Evolutionary conservation across 2,113 vertebrate species (phyloP).

Genomic region (Nothoprocta perdicaria): DNA sequence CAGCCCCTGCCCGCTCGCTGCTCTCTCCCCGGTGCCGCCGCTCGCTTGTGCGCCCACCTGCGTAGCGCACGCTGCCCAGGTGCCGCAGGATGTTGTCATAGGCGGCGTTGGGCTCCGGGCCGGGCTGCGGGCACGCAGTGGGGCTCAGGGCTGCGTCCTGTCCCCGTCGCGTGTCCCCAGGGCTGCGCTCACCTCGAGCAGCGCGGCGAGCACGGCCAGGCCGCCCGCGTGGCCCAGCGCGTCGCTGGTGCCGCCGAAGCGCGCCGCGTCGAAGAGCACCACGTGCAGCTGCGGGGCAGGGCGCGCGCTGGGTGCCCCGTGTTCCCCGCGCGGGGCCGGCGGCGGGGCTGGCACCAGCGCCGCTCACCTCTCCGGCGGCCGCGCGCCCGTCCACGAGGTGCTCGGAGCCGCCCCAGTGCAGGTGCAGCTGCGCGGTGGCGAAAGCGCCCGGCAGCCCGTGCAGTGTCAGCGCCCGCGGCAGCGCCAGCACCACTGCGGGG

Average conservation of each 20-base stretch:
- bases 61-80: slow-evolving; percentile 81
- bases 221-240: slow-evolving; percentile 81
- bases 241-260: slow-evolving; percentile 78
- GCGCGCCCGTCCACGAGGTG: slow-evolving; percentile 66
- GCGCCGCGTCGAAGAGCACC: slow-evolving; percentile 88
- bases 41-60: slow-evolving; percentile 73
- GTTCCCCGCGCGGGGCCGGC: too few species aligned
- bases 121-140: slow-evolving; percentile 69
- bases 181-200: slow-evolving; percentile 80
- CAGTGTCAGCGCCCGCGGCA: too few species aligned
- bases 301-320: too few species aligned
- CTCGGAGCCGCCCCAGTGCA: too few species aligned
- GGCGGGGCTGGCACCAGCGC: too few species aligned
- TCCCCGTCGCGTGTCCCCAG: too few species aligned
- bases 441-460: too few species aligned
- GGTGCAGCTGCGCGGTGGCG: too few species aligned
- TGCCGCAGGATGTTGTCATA: slow-evolving; percentile 86
- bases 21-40: too few species aligned
- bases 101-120: slow-evolving; percentile 79
- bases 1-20: too few species aligned
- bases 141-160: neutral
- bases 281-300: slow-evolving; percentile 83
- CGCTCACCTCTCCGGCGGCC: slow-evolving; percentile 85
- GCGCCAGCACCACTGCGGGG: too few species aligned
- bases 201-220: slow-evolving; percentile 87